These are phyloP conservation scores for Prochilodus magdalenae DNA, from an alignment of 2,113 vertebrate species.

Conservation along the genomic window DNA sequence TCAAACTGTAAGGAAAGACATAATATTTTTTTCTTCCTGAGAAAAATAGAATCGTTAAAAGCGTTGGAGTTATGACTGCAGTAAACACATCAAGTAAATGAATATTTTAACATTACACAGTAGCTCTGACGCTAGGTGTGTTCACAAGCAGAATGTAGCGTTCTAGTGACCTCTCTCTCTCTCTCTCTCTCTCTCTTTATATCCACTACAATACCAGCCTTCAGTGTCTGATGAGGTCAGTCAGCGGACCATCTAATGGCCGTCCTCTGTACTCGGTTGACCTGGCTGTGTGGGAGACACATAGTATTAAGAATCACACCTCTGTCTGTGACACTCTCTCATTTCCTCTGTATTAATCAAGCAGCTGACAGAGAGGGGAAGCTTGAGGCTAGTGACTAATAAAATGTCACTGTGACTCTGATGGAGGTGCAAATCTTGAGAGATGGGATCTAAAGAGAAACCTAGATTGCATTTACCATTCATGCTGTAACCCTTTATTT, in stretches of 20 bases:
- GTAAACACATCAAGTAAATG: not conserved
- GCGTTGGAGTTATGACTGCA: not conserved
- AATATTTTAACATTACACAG: not conserved
- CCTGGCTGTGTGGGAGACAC: conserved; percentile 33
- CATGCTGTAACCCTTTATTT: conserved; percentile 3
- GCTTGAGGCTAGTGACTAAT: conserved; percentile 47
- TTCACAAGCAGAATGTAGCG: not conserved
- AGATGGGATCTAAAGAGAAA: conserved; percentile 14
- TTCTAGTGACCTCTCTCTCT: not conserved
- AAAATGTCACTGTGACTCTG: conserved; percentile 54
- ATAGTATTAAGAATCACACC: conserved; percentile 47
- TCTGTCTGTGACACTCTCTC: conserved; percentile 26
- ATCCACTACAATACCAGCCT: not conserved
- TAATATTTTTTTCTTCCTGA: too few relatives aligned
- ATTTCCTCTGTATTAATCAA: conserved; percentile 45
- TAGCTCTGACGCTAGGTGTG: not conserved
- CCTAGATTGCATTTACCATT: not conserved
- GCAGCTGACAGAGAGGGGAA: conserved; percentile 26
- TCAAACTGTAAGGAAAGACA: not conserved
- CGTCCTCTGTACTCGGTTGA: conserved; percentile 22
- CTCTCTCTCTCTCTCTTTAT: not conserved
- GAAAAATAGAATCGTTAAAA: not conserved
- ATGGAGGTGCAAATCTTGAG: conserved; percentile 39
- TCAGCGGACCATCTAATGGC: conserved; percentile 39
- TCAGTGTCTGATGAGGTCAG: conserved; percentile 38